phyloP scores from a whole-genome alignment of 1,140 invertebrate genomes.

The Drosophila virilis region DNA sequence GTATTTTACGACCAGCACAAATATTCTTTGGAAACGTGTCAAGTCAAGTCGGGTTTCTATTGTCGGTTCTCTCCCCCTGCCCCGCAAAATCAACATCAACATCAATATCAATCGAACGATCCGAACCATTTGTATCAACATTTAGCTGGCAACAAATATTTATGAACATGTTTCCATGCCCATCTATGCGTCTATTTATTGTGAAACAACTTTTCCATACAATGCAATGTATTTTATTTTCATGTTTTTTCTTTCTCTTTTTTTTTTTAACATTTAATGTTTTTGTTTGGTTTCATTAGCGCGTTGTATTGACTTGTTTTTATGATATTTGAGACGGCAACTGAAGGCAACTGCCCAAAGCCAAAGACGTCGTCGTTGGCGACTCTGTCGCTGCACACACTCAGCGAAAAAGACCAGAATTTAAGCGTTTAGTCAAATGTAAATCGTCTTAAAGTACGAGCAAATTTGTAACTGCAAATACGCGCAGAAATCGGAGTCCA shows the following conservation, averaged over 20 bases:
- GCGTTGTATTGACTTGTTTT: constrained; percentile 64
- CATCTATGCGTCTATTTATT: constrained; percentile 56
- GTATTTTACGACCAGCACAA: constrained; percentile 25
- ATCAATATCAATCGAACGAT: constrained; percentile 33
- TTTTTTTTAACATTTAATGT: constrained; percentile 62
- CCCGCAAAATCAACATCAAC: neutral
- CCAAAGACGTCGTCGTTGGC: constrained; percentile 14
- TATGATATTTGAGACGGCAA: constrained; percentile 36
- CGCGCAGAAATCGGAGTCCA: no score
- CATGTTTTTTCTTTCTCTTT: constrained; percentile 38
- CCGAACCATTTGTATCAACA: constrained; percentile 75
- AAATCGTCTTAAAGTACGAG: no score
- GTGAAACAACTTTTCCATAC: constrained; percentile 60
- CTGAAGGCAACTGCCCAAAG: constrained; percentile 12
- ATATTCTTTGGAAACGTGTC: constrained; percentile 41
- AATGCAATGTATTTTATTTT: constrained; percentile 48
- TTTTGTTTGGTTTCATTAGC: constrained; percentile 78
- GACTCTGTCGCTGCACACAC: neutral
- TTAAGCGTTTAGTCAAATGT: no score
- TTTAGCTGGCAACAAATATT: constrained; percentile 62
- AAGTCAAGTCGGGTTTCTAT: constrained; percentile 30
- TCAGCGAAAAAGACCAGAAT: neutral
- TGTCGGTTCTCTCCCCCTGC: neutral
- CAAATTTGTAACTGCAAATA: no score
- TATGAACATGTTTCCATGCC: constrained; percentile 66